Conservation (phyloP, 2,888 invertebrate genomes). For the Coenonympha glycerion region DNA sequence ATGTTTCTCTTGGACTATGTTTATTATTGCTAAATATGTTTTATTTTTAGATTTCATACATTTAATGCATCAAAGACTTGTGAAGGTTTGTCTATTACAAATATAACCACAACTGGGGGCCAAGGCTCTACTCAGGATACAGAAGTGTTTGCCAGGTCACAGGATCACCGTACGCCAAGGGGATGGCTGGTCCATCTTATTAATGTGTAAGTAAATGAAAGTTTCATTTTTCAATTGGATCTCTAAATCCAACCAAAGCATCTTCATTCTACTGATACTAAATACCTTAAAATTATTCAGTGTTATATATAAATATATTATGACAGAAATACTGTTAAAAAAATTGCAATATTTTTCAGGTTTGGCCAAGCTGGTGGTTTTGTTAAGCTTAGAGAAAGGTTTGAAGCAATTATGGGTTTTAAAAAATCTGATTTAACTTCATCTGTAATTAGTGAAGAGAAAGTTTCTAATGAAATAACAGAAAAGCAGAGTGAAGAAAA, state of each 20-base stretch:
- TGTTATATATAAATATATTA: too few species aligned
- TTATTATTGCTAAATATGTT: conserved; percentile 4
- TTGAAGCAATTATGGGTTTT: conserved; percentile 82
- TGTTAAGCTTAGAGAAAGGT: conserved; percentile 87
- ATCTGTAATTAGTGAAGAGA: conserved; percentile 60
- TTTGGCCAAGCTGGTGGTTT: conserved; percentile 95
- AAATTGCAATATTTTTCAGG: conserved; percentile 53
- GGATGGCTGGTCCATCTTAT: conserved; percentile 98
- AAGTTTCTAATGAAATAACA: conserved; percentile 56
- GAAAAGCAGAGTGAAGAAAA: conserved; percentile 60
- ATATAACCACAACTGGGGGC: conserved; percentile 64
- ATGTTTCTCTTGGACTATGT: too few species aligned
- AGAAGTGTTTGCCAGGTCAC: conserved; percentile 81
- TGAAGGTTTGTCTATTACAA: conserved; percentile 71
- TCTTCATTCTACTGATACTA: too few species aligned
- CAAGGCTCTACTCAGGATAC: conserved; percentile 62
- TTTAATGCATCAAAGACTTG: conserved; percentile 87
- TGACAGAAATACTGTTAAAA: too few species aligned
- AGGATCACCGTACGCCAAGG: conserved; percentile 88
- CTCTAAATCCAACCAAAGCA: too few species aligned
- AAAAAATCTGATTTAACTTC: conserved; percentile 68
- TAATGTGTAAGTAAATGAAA: conserved; percentile 83
- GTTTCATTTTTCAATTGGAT: too few species aligned
- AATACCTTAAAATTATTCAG: too few species aligned
- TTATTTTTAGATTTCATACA: conserved; percentile 83